A percentile compares a stretch with the other conserved stretches of the same genome.
Conservation (phyloP, 2,797 vertebrate species). For the Cheracebus regulus region DNA sequence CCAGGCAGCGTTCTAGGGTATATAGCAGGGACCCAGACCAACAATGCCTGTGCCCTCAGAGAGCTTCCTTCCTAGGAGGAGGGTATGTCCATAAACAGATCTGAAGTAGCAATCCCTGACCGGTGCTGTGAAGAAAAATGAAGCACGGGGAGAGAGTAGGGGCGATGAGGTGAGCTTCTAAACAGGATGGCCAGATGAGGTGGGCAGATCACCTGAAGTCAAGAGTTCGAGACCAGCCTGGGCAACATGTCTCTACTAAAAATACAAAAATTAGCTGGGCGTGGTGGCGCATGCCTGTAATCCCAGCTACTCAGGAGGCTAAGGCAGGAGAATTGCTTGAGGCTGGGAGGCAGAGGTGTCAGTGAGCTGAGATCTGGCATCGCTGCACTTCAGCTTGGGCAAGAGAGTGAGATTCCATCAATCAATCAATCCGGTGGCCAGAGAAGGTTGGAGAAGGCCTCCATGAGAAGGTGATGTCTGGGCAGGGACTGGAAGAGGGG, state of each 20-base stretch:
- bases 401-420: no score
- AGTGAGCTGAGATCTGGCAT: no score
- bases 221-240: no score
- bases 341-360: no score
- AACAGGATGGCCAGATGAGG: neutral
- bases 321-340: no score
- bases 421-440: neutral
- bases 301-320: no score
- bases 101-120: neutral
- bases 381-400: no score
- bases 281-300: no score
- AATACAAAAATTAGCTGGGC: no score
- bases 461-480: neutral
- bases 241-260: no score
- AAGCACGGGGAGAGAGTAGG: neutral
- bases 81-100: neutral
- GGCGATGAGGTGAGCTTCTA: neutral
- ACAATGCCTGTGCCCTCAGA: neutral
- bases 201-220: neutral
- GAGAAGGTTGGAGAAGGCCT: neutral
- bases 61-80: neutral
- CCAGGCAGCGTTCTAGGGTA: neutral
- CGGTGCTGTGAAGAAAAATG: neutral
- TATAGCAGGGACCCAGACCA: neutral
- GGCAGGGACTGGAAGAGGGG: neutral